Evolutionary conservation across 2,797 vertebrate species (phyloP).

Genomic region (Siniperca undulata): DNA sequence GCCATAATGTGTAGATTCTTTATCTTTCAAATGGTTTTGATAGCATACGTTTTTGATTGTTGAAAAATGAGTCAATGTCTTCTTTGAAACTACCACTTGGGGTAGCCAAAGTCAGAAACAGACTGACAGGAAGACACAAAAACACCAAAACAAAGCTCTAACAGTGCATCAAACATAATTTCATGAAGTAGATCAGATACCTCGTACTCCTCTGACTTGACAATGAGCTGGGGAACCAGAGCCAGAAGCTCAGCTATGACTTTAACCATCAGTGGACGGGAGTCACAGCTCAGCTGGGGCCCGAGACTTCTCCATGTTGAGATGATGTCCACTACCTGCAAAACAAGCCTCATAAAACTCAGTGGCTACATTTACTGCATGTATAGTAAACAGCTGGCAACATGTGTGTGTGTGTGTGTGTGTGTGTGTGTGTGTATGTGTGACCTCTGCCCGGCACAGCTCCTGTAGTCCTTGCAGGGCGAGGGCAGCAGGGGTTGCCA

Average conservation of each 20-base stretch:
- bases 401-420: constrained; percentile 3
- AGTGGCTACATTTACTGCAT: rapidly evolving
- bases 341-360: not conserved
- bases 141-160: not conserved
- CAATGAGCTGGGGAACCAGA: constrained; percentile 90
- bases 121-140: not conserved
- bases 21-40: not conserved
- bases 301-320: constrained; percentile 93
- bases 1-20: not conserved
- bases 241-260: constrained; percentile 90
- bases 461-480: constrained; percentile 92
- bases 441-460: constrained; percentile 94
- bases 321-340: constrained; percentile 93
- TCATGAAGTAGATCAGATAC: constrained; percentile 50
- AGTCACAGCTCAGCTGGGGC: constrained; percentile 89
- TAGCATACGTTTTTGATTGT: too few species aligned
- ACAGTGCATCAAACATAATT: not conserved
- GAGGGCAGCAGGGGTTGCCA: constrained; percentile 90
- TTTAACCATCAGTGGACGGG: constrained; percentile 90
- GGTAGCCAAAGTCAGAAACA: not conserved
- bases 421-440: constrained; percentile 5
- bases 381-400: too few species aligned
- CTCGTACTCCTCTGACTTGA: constrained; percentile 92
- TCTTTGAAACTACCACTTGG: not conserved
- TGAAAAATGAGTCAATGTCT: not conserved